These are phyloP conservation scores for Leptinotarsa rubiginosa DNA, from an alignment of 2,888 invertebrate species.

Conservation along the genomic window DNA sequence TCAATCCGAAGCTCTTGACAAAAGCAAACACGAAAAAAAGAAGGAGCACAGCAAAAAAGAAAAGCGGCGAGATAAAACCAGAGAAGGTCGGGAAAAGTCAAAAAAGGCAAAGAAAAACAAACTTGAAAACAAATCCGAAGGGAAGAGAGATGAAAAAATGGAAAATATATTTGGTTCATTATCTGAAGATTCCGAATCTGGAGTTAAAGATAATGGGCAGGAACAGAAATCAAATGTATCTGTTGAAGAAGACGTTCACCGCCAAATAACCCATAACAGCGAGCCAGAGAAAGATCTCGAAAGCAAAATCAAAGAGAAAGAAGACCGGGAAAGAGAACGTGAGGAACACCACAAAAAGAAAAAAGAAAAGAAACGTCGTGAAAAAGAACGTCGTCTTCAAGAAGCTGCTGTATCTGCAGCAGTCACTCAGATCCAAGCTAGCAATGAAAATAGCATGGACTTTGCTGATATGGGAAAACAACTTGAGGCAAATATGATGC, in stretches of 20 bases:
- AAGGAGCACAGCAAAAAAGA: constrained; percentile 71
- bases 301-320: constrained; percentile 45
- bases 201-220: constrained; percentile 54
- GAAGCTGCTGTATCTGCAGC: constrained; percentile 62
- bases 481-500: constrained; percentile 82
- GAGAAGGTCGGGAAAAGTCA: constrained; percentile 72
- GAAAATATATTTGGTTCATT: constrained; percentile 90
- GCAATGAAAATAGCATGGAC: constrained; percentile 83
- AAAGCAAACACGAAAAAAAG: constrained; percentile 61
- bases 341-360: constrained; percentile 73
- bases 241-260: constrained; percentile 44
- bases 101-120: constrained; percentile 71
- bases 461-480: constrained; percentile 85
- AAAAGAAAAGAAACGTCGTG: constrained; percentile 67
- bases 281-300: constrained; percentile 67
- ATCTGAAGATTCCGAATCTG: constrained; percentile 75
- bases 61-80: constrained; percentile 71
- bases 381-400: constrained; percentile 66
- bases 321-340: constrained; percentile 59
- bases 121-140: constrained; percentile 64
- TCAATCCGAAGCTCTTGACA: constrained; percentile 58
- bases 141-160: constrained; percentile 83
- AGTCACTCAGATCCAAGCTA: constrained; percentile 46
- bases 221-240: constrained; percentile 47
- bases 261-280: constrained; percentile 66